Conservation (phyloP, 2,888 invertebrate species). For the Ethmia dodecea region DNA sequence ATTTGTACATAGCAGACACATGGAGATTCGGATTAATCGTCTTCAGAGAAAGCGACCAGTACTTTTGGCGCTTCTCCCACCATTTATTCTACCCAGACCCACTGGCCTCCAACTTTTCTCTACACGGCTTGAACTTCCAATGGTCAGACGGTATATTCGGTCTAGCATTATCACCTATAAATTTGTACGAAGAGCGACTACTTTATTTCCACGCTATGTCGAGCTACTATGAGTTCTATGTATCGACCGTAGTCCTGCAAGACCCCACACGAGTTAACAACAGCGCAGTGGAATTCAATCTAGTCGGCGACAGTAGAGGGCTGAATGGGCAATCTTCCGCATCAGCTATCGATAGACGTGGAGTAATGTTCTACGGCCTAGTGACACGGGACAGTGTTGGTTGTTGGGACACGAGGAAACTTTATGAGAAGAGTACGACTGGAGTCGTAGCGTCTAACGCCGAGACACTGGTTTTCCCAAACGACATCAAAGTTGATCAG, state of each 20-base stretch:
- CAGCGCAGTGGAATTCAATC: conserved; percentile 48
- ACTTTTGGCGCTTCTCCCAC: conserved; percentile 82
- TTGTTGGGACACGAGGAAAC: conserved; percentile 88
- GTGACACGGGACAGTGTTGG: conserved; percentile 86
- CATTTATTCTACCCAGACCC: conserved; percentile 85
- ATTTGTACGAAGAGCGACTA: conserved; percentile 74
- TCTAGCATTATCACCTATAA: conserved; percentile 80
- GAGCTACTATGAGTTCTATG: conserved; percentile 87
- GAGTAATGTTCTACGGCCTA: conserved; percentile 88
- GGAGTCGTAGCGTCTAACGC: conserved; percentile 80
- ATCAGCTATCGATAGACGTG: conserved; percentile 82
- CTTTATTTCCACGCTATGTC: conserved; percentile 90
- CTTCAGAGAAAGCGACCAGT: conserved; percentile 76
- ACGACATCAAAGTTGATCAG: conserved; percentile 87
- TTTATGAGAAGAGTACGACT: conserved; percentile 79
- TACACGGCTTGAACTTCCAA: conserved; percentile 86
- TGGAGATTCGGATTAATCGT: conserved; percentile 82
- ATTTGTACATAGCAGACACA: conserved; percentile 83
- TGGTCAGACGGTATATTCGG: conserved; percentile 91
- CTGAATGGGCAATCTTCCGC: conserved; percentile 83
- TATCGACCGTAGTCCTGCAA: conserved; percentile 80
- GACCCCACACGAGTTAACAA: conserved; percentile 66
- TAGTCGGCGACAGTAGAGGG: conserved; percentile 75
- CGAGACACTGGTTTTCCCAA: conserved; percentile 85
- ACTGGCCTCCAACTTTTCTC: conserved; percentile 83